These are phyloP conservation scores for Parotocinclus haroldoi DNA, from an alignment of 2,797 vertebrate species.

Conservation along the genomic window DNA sequence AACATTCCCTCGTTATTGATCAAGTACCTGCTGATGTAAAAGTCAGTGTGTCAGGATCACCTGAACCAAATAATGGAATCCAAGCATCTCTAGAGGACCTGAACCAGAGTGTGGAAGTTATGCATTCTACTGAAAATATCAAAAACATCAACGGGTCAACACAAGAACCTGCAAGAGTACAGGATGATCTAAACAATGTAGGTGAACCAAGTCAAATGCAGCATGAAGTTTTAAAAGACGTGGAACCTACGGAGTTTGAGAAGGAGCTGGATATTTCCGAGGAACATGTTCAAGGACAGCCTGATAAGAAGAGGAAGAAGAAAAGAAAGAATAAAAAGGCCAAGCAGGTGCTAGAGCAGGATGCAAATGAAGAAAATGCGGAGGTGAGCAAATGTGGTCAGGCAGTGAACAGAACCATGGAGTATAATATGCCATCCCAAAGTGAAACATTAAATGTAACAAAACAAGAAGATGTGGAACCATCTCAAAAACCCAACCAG, in stretches of 20 bases:
- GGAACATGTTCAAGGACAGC: slow-evolving; percentile 26
- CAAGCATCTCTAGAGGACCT: background rate
- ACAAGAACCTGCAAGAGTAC: background rate
- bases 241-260: slow-evolving; percentile 1
- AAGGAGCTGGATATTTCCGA: slow-evolving; percentile 27
- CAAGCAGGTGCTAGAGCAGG: slow-evolving; percentile 22
- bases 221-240: background rate
- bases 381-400: slow-evolving; percentile 24
- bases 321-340: slow-evolving; percentile 46
- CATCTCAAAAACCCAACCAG: slow-evolving; percentile 53
- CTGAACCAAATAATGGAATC: slow-evolving; percentile 1
- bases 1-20: background rate
- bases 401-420: background rate
- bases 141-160: background rate
- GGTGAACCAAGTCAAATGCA: slow-evolving; percentile 5
- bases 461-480: slow-evolving; percentile 34
- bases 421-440: slow-evolving; percentile 27
- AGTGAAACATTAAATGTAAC: slow-evolving; percentile 22
- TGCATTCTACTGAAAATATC: too few species aligned
- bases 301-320: slow-evolving; percentile 44
- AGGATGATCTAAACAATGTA: background rate
- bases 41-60: slow-evolving; percentile 10
- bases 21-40: background rate
- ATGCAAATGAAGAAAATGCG: slow-evolving; percentile 15
- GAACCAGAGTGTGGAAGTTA: background rate